Conservation (phyloP, 2,113 vertebrate species). For the Callipepla californica region DNA sequence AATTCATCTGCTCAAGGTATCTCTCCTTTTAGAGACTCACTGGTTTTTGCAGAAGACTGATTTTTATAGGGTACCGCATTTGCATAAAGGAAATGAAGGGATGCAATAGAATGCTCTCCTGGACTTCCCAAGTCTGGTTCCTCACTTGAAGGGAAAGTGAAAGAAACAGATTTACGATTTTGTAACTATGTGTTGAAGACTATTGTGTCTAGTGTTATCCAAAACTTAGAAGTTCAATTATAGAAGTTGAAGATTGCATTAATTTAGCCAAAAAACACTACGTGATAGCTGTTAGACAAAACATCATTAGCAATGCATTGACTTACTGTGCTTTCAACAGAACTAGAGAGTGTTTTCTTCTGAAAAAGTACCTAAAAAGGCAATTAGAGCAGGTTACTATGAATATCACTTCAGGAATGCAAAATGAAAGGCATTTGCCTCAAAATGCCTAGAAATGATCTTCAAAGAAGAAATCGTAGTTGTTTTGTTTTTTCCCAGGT, state of each 20-base stretch:
- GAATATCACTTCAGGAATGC: not conserved
- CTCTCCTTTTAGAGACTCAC: not conserved
- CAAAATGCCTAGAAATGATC: not conserved
- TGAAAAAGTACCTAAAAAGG: not conserved
- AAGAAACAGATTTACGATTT: not conserved
- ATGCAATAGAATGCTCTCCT: not conserved
- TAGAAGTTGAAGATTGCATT: not conserved
- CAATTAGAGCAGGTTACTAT: not conserved
- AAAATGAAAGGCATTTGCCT: not conserved
- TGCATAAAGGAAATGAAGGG: not conserved
- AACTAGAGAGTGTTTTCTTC: not conserved
- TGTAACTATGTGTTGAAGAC: not conserved
- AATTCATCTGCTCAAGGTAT: not conserved
- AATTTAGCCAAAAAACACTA: not conserved
- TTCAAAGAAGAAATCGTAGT: not conserved
- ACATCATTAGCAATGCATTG: not conserved
- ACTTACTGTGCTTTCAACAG: not conserved
- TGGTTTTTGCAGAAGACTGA: not conserved
- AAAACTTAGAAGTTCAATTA: not conserved
- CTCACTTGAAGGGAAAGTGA: not conserved
- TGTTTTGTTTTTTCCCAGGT: not conserved
- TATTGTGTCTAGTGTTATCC: not conserved
- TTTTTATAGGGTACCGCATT: not conserved
- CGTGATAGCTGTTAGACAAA: not conserved
- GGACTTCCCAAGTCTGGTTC: not conserved